Percentiles rank a stretch among this genome's conserved stretches.
Evolutionary conservation across 2,888 invertebrate species (phyloP).

Genomic region (Achlya flavicornis): DNA sequence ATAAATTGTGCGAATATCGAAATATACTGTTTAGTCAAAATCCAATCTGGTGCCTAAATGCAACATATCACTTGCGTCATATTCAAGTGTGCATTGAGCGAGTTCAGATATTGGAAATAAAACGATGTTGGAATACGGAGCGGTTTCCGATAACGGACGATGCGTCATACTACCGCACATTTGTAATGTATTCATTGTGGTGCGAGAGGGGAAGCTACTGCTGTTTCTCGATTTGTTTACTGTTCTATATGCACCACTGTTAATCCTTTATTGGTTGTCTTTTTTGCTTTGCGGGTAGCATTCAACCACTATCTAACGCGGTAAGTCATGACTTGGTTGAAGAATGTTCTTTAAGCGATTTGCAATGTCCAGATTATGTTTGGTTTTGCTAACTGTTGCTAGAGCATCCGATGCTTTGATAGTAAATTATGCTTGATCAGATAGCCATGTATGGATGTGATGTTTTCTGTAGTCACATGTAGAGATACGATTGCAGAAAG

Average conservation of each 20-base stretch:
- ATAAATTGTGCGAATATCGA: background rate
- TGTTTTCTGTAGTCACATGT: no score
- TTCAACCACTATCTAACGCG: background rate
- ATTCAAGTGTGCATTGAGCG: conserved; percentile 50
- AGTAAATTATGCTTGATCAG: no score
- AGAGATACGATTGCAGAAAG: no score
- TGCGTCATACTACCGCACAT: conserved; percentile 39
- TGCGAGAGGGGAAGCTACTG: conserved; percentile 10
- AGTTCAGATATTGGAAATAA: conserved; percentile 51
- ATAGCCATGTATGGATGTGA: no score
- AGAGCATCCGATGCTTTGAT: no score
- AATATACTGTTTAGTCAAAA: background rate
- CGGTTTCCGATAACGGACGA: conserved; percentile 45
- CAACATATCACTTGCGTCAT: conserved; percentile 38
- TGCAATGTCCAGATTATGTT: background rate
- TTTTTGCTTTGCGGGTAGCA: background rate
- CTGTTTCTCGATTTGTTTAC: conserved; percentile 6
- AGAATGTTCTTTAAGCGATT: background rate
- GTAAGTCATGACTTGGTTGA: background rate
- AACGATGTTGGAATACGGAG: conserved; percentile 46
- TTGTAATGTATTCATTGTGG: conserved; percentile 43
- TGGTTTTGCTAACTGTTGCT: background rate
- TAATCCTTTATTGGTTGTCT: background rate
- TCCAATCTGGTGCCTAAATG: background rate
- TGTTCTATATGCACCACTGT: background rate